Conservation (phyloP, 2,888 invertebrate species). For the Gortyna flavago region DNA sequence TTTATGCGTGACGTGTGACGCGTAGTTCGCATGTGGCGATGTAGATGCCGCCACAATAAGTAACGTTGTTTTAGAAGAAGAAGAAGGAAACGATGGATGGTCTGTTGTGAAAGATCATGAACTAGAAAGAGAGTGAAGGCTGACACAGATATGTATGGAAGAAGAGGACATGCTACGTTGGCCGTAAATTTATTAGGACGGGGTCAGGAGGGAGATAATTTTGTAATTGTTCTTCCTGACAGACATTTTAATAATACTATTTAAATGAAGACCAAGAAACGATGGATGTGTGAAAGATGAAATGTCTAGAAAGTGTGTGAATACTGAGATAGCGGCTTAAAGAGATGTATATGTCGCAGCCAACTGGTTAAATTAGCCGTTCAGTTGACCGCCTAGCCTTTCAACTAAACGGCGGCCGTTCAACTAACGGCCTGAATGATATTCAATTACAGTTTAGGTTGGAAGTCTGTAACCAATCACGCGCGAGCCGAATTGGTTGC, state of each 20-base stretch:
- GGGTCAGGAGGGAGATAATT: too few species aligned
- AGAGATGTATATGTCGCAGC: too few species aligned
- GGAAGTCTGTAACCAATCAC: too few species aligned
- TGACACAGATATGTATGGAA: not conserved
- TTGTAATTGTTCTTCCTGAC: too few species aligned
- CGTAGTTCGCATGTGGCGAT: not conserved
- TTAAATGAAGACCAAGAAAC: not conserved
- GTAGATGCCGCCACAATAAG: not conserved
- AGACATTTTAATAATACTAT: not conserved
- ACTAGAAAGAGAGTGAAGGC: not conserved
- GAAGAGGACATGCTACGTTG: not conserved
- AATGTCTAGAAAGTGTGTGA: not conserved
- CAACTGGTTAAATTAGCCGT: too few species aligned
- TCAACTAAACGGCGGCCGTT: too few species aligned
- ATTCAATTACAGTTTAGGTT: too few species aligned
- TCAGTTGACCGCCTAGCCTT: too few species aligned
- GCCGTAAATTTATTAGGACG: too few species aligned
- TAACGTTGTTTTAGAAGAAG: not conserved
- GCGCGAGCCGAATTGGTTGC: too few species aligned
- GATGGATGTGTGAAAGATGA: not conserved
- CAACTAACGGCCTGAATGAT: too few species aligned
- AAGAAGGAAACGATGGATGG: not conserved
- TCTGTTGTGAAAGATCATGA: not conserved
- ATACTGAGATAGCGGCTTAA: too few species aligned
- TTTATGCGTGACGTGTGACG: not conserved